Evolutionary conservation across 2,888 invertebrate species (phyloP), one percentile per base, ranked within the genome.

Genomic region (Zeuzera pyrina): DNA sequence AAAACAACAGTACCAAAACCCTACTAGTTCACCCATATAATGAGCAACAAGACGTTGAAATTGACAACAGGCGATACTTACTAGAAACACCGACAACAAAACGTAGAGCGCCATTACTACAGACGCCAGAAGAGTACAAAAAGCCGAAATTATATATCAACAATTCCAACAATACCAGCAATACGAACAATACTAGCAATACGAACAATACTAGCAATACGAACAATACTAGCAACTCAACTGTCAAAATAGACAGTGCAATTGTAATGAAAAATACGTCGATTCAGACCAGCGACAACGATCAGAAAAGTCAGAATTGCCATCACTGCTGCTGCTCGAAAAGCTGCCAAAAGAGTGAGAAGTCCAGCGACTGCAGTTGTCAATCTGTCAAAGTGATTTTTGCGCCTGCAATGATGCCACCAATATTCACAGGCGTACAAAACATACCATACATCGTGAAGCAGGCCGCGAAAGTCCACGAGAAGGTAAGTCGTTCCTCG

Each of bases 391-490:
- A 77, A 54, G 71, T 79, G 35, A 73, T 79, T 0, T 70, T 81
- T 33, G 68, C 81, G 1, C 74, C 79, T 38, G 60, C 77, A 0
- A 79, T 81, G 79, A 67, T 81, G 66, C 71, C 78, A 0, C 63
- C 74, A 0, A 54, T 79, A 1, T 77, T 68, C 10, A 71, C 72
- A 0, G 54, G 62, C 0, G 49, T 74, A 1, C 64, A 73, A 0
- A 69, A 66, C 0, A 52, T 72, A 0, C 79, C 77, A 0, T 81
- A 76, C 15, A 51, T 81, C 7, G 34, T 79, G 31, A 72, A 78
- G 12, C 63, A 46, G 2, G 36, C 58, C 2, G 47, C 51, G 0
- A 73, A 69, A 42, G 29, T 45, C 0, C 50, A 43, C 12, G 76
- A 77, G 1, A 71, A 73, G 71, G 78, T 78, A 37, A 43, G 70